Conservation (phyloP, 2,113 vertebrate species). For the Damaliscus lunatus region DNA sequence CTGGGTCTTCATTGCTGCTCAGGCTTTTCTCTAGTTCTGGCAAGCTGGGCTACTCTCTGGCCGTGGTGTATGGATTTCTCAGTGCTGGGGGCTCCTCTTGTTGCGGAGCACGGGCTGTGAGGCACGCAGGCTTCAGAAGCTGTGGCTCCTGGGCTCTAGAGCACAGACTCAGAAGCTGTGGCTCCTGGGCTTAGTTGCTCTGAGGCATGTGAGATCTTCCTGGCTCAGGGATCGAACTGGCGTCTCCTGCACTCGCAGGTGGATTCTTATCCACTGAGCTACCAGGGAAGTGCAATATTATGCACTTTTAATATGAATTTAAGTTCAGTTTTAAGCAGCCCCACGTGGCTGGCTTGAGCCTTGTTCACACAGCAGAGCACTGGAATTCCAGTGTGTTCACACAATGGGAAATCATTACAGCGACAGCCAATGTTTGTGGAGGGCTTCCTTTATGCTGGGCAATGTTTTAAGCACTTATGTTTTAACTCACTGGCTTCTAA, state of each 20-base stretch:
- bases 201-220: not conserved
- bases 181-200: not conserved
- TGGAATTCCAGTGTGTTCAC: fast-evolving
- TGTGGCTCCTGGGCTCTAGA: not conserved
- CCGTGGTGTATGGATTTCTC: not conserved
- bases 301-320: not conserved
- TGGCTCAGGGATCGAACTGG: not conserved
- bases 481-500: not conserved
- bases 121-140: not conserved
- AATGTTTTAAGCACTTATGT: not conserved
- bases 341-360: not conserved
- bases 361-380: not conserved
- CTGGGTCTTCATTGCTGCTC: not conserved
- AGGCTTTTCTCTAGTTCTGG: not conserved
- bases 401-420: fast-evolving
- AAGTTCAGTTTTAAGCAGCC: not conserved
- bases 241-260: not conserved
- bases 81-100: not conserved
- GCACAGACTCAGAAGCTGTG: not conserved
- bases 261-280: not conserved
- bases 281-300: not conserved
- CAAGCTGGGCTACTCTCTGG: not conserved
- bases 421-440: fast-evolving
- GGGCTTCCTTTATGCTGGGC: not conserved
- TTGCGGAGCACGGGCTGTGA: not conserved